Evolutionary conservation across 2,797 vertebrate species (phyloP).

Genomic region (Cossypha dichroa): DNA sequence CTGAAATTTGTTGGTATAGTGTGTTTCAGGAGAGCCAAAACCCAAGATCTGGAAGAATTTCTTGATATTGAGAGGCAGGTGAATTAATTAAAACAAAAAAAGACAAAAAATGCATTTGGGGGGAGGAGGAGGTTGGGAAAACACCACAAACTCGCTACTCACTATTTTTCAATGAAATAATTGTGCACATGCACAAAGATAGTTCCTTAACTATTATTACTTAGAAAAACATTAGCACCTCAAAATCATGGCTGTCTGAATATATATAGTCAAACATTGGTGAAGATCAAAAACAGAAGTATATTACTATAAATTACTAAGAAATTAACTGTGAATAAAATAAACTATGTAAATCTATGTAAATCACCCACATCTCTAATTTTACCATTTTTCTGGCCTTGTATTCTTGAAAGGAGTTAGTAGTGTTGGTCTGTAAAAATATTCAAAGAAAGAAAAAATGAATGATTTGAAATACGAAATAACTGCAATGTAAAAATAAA

Average conservation of each 20-base stretch:
- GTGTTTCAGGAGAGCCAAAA: neutral
- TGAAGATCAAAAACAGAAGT: neutral
- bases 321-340: neutral
- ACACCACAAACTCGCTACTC: neutral
- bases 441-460: neutral
- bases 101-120: accelerated
- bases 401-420: neutral
- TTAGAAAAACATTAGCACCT: neutral
- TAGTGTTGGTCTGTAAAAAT: neutral
- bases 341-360: neutral
- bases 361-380: neutral
- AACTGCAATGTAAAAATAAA: neutral
- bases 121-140: neutral
- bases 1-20: neutral
- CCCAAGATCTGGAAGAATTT: neutral
- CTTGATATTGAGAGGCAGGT: neutral
- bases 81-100: neutral
- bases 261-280: neutral
- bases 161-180: neutral
- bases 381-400: neutral
- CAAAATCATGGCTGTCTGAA: neutral
- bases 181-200: neutral
- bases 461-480: neutral
- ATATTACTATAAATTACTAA: neutral
- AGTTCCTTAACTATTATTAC: neutral